A percentile compares a stretch with the other conserved stretches of the same genome.
Evolutionary conservation across 2,888 invertebrate genomes (phyloP).

Genomic region (Folsomia manolachei): DNA sequence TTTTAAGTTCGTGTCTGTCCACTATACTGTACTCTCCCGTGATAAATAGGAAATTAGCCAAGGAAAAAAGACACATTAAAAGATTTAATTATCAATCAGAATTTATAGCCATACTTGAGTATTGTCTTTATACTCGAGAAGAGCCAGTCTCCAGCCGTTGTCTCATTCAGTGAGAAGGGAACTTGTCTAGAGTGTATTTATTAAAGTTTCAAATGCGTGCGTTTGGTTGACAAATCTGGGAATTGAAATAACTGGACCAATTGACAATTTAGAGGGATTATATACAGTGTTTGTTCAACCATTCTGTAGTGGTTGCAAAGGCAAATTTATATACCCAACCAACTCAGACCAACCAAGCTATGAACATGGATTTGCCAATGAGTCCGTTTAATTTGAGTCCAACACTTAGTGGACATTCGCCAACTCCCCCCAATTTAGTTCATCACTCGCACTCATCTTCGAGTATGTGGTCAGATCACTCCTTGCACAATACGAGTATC

Average conservation of each 20-base stretch:
- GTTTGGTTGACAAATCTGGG: neutral
- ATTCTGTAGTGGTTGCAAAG: neutral
- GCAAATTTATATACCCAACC: neutral
- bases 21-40: neutral
- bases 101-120: too few species aligned
- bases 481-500: constrained; percentile 35
- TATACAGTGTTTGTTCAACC: too few species aligned
- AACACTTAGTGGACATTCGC: constrained; percentile 55
- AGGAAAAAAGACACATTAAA: neutral
- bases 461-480: constrained; percentile 47
- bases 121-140: too few species aligned
- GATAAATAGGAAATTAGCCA: neutral
- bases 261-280: constrained; percentile 16
- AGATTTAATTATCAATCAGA: neutral
- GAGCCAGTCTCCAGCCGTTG: too few species aligned
- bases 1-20: too few species aligned
- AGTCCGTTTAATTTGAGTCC: constrained; percentile 75
- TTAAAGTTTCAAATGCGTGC: too few species aligned
- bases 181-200: too few species aligned
- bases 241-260: constrained; percentile 7
- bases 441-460: constrained; percentile 47
- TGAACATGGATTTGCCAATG: constrained; percentile 57
- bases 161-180: too few species aligned
- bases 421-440: constrained; percentile 51
- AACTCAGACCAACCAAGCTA: neutral